These are phyloP conservation scores for Scatophagus argus DNA, from an alignment of 2,113 vertebrate species.

Conservation along the genomic window DNA sequence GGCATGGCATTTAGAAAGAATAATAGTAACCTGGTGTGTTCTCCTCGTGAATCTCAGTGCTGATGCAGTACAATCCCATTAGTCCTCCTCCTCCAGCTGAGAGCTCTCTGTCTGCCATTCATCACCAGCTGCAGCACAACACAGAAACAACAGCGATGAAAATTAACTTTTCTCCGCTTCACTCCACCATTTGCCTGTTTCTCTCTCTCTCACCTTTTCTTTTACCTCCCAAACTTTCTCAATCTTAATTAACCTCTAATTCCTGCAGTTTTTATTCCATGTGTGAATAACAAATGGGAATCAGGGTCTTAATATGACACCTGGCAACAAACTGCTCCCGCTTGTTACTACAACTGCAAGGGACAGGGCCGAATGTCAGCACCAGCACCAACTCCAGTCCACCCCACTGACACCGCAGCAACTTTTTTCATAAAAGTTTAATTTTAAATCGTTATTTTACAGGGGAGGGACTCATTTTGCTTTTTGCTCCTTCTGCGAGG, in stretches of 20 bases:
- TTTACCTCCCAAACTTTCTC: slow-evolving; percentile 48
- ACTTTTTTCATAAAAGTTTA: slow-evolving; percentile 31
- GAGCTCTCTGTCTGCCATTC: slow-evolving; percentile 76
- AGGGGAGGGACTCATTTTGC: slow-evolving; percentile 29
- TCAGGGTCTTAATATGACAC: slow-evolving; percentile 70
- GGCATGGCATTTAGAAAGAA: slow-evolving; percentile 72
- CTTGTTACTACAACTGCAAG: slow-evolving; percentile 62
- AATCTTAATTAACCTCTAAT: slow-evolving; percentile 79
- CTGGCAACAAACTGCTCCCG: slow-evolving; percentile 77
- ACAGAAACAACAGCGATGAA: slow-evolving; percentile 64
- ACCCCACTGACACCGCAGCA: slow-evolving; percentile 18
- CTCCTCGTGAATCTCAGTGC: slow-evolving; percentile 60
- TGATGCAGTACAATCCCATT: slow-evolving; percentile 78
- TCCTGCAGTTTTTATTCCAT: slow-evolving; percentile 70
- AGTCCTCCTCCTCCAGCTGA: slow-evolving; percentile 74
- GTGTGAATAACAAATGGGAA: slow-evolving; percentile 74
- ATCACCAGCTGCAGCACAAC: slow-evolving; percentile 77
- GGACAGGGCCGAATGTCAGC: slow-evolving; percentile 59
- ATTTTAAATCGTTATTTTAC: slow-evolving; percentile 54
- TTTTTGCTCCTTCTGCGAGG: slow-evolving; percentile 27
- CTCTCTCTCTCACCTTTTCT: slow-evolving; percentile 2
- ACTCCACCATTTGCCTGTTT: slow-evolving; percentile 36
- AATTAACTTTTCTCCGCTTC: slow-evolving; percentile 59
- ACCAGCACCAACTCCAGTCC: slow-evolving; percentile 33
- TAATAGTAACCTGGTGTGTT: slow-evolving; percentile 65